Evolutionary conservation across 1,140 invertebrate species (phyloP).

Genomic region (Calephelis nemesis): DNA sequence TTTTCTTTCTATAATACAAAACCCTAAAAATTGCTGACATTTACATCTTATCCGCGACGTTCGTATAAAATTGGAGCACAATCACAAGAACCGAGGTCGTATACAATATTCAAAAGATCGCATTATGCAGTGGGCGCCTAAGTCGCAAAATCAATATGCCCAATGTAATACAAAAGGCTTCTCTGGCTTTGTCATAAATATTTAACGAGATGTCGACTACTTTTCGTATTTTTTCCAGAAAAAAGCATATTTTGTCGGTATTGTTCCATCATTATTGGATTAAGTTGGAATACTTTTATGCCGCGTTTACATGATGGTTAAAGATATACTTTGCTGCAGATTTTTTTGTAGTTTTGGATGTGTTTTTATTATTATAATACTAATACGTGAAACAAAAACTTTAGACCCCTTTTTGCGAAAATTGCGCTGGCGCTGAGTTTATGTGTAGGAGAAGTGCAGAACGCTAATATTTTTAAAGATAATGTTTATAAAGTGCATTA

Average conservation of each 20-base stretch:
- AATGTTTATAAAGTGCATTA: no score
- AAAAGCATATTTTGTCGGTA: slow-evolving; percentile 29
- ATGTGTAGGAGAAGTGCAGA: no score
- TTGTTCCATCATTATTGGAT: slow-evolving; percentile 38
- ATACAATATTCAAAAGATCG: slow-evolving; percentile 66
- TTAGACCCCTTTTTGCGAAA: no score
- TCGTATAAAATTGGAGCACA: slow-evolving; percentile 19
- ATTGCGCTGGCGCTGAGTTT: no score
- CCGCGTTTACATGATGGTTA: slow-evolving; percentile 10
- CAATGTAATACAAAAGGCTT: slow-evolving; percentile 57
- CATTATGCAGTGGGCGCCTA: slow-evolving; percentile 64
- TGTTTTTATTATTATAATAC: no score
- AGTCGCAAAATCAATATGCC: slow-evolving; percentile 69
- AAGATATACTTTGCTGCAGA: background rate
- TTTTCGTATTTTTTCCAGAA: slow-evolving; percentile 40
- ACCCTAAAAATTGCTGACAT: background rate
- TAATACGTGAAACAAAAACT: no score
- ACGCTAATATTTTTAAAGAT: no score
- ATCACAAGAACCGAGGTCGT: slow-evolving; percentile 41
- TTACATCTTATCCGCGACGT: background rate
- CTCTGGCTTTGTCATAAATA: slow-evolving; percentile 63
- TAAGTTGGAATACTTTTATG: slow-evolving; percentile 28
- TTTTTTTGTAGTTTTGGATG: no score
- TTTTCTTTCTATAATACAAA: background rate
- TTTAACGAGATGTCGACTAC: slow-evolving; percentile 54